Evolutionary conservation across 2,113 vertebrate genomes (phyloP).

Genomic region (Rhinopithecus roxellana): DNA sequence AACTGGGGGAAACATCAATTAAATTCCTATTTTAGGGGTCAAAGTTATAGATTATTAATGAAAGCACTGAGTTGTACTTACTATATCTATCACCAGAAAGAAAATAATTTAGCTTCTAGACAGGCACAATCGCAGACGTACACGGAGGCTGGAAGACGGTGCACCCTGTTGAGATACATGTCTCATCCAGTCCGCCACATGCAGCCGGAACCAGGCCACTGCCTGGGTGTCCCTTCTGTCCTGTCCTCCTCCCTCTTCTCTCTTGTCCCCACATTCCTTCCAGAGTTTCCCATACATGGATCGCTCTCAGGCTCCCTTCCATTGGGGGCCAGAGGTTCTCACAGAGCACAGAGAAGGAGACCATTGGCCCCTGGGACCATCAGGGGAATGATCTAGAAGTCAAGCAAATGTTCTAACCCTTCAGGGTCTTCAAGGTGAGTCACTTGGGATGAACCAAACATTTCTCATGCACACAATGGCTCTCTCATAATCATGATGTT

Average conservation of each 20-base stretch:
- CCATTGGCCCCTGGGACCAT: background rate
- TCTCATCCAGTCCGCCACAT: background rate
- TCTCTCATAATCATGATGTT: background rate
- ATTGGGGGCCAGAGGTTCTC: background rate
- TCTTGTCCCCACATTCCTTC: too few relatives aligned
- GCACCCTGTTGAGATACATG: accelerated
- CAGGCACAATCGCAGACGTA: accelerated
- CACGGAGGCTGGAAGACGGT: accelerated
- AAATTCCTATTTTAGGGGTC: background rate
- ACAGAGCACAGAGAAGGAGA: background rate
- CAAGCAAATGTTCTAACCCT: background rate
- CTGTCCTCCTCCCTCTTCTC: background rate
- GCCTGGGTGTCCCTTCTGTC: too few relatives aligned
- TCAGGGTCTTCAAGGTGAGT: background rate
- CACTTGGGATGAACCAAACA: background rate
- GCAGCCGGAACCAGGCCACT: background rate
- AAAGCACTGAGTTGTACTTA: background rate
- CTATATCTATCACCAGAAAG: background rate
- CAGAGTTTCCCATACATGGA: accelerated
- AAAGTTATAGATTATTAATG: background rate
- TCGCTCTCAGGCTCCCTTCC: background rate
- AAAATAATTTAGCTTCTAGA: background rate
- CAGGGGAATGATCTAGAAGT: background rate
- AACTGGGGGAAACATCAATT: background rate
- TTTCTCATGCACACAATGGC: background rate